phyloP scores from a whole-genome alignment of 2,888 invertebrate genomes.

The Eristalis arbustorum region DNA sequence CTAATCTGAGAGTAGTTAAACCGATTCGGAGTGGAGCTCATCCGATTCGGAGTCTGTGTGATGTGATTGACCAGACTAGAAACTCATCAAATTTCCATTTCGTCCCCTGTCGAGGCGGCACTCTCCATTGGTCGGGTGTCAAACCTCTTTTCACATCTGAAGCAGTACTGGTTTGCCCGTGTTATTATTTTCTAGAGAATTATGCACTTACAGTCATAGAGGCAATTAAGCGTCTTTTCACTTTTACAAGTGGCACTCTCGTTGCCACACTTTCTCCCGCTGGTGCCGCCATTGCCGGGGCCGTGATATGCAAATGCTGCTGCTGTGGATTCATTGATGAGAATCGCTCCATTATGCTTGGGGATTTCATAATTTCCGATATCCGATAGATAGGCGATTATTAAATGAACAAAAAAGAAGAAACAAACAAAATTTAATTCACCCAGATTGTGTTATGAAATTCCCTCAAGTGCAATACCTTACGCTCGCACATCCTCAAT shows the following conservation, averaged over 20 bases:
- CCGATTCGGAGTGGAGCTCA: too few species aligned
- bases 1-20: too few species aligned
- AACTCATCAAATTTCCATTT: neutral
- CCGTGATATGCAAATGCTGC: neutral
- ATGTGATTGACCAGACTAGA: neutral
- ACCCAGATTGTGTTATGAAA: neutral
- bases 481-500: neutral
- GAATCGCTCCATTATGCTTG: neutral
- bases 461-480: neutral
- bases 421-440: neutral
- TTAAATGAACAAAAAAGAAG: neutral
- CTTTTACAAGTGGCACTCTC: slow-evolving; percentile 26
- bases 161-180: neutral
- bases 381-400: neutral
- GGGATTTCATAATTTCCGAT: neutral
- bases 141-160: neutral
- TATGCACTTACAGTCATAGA: slow-evolving; percentile 8
- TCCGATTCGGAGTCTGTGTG: too few species aligned
- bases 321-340: neutral
- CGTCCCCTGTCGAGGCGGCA: neutral
- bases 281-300: neutral
- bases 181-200: neutral
- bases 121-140: neutral
- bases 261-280: neutral
- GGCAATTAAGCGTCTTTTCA: slow-evolving; percentile 25